Percentiles rank a stretch among this genome's conserved stretches.
Conservation (phyloP, 2,113 vertebrate species). For the Charadrius vociferus region DNA sequence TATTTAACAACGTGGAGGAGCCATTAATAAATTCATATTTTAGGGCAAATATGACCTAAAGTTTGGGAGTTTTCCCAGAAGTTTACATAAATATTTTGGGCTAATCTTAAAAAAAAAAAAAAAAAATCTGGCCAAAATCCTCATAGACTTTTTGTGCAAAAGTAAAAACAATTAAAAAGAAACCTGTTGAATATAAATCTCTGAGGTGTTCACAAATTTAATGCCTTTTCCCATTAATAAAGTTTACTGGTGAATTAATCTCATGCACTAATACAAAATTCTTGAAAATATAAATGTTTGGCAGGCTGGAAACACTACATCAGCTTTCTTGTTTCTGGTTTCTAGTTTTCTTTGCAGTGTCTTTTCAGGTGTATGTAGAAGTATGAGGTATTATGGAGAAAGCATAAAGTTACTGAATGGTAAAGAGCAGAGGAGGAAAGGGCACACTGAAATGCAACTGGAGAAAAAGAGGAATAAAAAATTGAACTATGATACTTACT, state of each 20-base stretch:
- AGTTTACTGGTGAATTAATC: neutral
- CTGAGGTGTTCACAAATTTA: neutral
- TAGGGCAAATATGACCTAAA: neutral
- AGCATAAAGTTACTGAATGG: neutral
- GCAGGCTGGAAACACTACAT: neutral
- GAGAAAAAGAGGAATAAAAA: neutral
- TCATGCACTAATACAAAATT: neutral
- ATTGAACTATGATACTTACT: neutral
- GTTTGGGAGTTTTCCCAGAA: neutral
- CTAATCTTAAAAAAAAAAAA: neutral
- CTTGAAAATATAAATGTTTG: neutral
- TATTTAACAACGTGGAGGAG: neutral
- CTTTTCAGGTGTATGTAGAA: neutral
- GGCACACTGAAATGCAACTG: neutral
- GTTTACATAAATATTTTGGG: neutral
- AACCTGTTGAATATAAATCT: neutral
- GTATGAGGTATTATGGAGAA: neutral
- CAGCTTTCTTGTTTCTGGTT: neutral
- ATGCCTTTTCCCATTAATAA: neutral
- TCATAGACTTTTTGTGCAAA: neutral
- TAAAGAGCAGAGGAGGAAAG: neutral
- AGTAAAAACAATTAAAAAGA: neutral
- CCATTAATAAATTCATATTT: neutral
- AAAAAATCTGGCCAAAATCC: neutral
- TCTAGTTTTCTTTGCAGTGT: neutral